Percentiles rank a stretch among this genome's conserved stretches.
These are phyloP conservation scores for Notocelia uddmanniana DNA, from an alignment of 2,888 invertebrate genomes.

Conservation along the genomic window DNA sequence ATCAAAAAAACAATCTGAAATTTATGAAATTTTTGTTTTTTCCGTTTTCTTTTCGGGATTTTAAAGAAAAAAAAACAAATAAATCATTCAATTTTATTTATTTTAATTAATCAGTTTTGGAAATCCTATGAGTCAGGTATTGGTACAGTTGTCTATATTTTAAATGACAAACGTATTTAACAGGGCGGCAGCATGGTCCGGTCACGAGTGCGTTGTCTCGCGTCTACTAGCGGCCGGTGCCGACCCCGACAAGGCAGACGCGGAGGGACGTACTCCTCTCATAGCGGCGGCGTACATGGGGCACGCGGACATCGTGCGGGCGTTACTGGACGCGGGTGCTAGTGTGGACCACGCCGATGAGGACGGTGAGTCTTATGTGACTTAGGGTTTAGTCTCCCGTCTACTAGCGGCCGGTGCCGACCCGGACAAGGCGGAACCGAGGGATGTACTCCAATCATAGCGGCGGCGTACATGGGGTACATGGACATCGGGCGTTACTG, in stretches of 20 bases:
- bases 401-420: slow-evolving; percentile 91
- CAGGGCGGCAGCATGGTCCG: slow-evolving; percentile 97
- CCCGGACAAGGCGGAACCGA: slow-evolving; percentile 95
- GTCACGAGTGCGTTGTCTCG: slow-evolving; percentile 93
- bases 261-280: slow-evolving; percentile 95
- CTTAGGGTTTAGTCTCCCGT: slow-evolving; percentile 89
- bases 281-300: slow-evolving; percentile 99
- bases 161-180: background rate
- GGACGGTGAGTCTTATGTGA: slow-evolving; percentile 87
- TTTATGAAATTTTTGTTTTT: too few species aligned
- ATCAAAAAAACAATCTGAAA: too few species aligned
- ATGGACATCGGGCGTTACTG: slow-evolving; percentile 93
- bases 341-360: slow-evolving; percentile 94
- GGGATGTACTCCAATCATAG: slow-evolving; percentile 96
- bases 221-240: slow-evolving; percentile 92
- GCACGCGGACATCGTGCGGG: slow-evolving; percentile 95
- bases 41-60: too few species aligned
- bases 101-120: too few species aligned
- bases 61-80: too few species aligned
- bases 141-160: too few species aligned
- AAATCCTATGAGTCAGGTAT: too few species aligned
- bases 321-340: slow-evolving; percentile 92
- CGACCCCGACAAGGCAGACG: slow-evolving; percentile 93
- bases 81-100: too few species aligned
- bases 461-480: slow-evolving; percentile 98